Conservation (phyloP, 2,113 vertebrate genomes). For the Clarias gariepinus region DNA sequence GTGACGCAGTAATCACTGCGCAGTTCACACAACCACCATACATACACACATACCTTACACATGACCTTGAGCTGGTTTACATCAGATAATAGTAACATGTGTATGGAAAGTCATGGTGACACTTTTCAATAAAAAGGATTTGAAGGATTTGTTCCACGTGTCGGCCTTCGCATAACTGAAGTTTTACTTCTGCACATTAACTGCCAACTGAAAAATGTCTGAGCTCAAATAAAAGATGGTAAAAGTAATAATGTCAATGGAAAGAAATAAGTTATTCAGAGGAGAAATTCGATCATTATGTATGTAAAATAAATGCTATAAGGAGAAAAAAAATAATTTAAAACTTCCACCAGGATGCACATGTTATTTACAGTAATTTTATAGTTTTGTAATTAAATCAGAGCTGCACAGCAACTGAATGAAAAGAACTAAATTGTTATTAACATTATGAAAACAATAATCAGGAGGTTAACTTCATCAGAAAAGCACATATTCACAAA, state of each 20-base stretch:
- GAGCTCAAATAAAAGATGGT: not conserved
- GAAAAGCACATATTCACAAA: not conserved
- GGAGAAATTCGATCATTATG: not conserved
- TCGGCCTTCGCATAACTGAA: not conserved
- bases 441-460: not conserved
- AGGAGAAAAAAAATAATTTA: not conserved
- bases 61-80: constrained; percentile 17
- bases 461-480: not conserved
- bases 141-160: not conserved
- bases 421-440: not conserved
- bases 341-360: not conserved
- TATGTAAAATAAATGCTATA: not conserved
- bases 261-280: not conserved
- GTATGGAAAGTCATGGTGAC: not conserved
- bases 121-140: constrained; percentile 23
- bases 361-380: not conserved
- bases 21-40: constrained; percentile 22
- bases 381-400: not conserved
- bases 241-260: not conserved
- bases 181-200: not conserved
- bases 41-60: constrained; percentile 5
- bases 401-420: too few relatives aligned
- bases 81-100: constrained; percentile 25
- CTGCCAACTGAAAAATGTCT: not conserved
- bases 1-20: constrained; percentile 46